phyloP scores from a whole-genome alignment of 2,797 vertebrate species.

The Cephalopachus bancanus region DNA sequence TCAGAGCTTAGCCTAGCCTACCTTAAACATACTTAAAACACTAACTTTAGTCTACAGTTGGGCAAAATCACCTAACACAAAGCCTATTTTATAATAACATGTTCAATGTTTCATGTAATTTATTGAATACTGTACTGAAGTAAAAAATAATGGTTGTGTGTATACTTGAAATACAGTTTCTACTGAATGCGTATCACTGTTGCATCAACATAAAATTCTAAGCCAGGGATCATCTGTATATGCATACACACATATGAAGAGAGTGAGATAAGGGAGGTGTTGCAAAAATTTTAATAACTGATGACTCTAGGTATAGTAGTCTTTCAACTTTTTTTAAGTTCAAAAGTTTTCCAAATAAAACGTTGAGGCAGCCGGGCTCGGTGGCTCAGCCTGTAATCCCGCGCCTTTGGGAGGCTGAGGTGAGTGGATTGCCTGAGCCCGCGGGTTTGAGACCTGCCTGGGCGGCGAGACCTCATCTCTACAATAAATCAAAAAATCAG shows the following conservation, averaged over 20 bases:
- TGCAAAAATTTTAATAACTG: slow-evolving; percentile 10
- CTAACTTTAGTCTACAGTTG: neutral
- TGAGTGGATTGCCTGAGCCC: no score
- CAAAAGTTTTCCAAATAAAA: slow-evolving; percentile 56
- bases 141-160: neutral
- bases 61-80: neutral
- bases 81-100: neutral
- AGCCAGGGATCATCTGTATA: neutral
- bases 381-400: no score
- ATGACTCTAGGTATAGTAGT: neutral
- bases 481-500: no score
- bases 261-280: neutral
- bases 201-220: neutral
- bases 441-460: no score
- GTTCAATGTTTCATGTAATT: neutral
- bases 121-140: neutral
- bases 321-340: slow-evolving; percentile 10
- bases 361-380: neutral
- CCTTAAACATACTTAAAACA: neutral
- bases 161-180: neutral
- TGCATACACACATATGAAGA: neutral
- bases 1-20: neutral
- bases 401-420: no score
- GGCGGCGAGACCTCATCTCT: no score
- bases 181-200: neutral